Evolutionary conservation across 2,113 vertebrate genomes (phyloP).

Genomic region (Callipepla californica): DNA sequence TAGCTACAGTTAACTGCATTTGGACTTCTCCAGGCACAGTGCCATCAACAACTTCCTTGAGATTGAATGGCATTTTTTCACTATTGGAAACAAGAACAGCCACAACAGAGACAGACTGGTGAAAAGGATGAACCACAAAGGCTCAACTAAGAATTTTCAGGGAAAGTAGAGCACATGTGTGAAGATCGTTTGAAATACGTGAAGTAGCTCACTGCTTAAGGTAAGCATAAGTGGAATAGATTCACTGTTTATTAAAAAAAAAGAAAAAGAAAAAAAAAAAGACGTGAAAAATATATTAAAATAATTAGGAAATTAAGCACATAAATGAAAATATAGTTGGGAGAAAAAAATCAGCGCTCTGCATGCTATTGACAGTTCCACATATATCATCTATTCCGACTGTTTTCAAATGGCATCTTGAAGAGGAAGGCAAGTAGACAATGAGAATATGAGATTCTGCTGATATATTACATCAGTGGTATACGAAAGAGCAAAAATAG

Average conservation of each 20-base stretch:
- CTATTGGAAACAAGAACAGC: background rate
- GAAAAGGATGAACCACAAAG: background rate
- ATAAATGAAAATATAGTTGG: background rate
- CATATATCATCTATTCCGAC: background rate
- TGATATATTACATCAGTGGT: rapidly evolving
- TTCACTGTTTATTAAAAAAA: background rate
- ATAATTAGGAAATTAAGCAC: background rate
- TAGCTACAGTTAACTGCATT: background rate
- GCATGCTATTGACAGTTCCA: background rate
- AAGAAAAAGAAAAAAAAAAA: no score
- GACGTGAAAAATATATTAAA: background rate
- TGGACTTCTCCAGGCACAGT: background rate
- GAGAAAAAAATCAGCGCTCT: background rate
- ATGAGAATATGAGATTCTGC: background rate
- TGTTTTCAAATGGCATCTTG: background rate
- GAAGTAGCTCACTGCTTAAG: background rate
- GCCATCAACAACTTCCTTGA: background rate
- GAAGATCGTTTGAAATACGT: background rate
- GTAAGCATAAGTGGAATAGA: background rate
- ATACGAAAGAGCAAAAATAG: background rate
- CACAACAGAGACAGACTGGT: background rate
- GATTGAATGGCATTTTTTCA: background rate
- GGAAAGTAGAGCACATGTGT: background rate
- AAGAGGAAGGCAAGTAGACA: background rate
- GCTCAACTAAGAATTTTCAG: background rate